Evolutionary conservation across 2,113 vertebrate genomes (phyloP), one percentile per base, ranked within the genome.

Genomic region (Uropsilus gracilis): DNA sequence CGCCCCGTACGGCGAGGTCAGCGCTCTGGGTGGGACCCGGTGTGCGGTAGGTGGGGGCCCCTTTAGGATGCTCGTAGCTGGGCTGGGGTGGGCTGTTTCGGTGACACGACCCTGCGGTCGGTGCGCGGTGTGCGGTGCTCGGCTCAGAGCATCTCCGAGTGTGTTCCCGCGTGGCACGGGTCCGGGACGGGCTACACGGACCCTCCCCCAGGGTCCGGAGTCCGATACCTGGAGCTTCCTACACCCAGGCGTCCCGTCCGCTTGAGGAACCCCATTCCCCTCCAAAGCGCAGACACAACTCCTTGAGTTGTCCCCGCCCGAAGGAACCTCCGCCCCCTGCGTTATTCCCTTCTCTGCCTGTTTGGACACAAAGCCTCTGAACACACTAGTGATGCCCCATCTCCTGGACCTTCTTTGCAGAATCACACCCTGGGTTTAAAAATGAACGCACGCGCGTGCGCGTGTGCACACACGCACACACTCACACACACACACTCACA

Each of bases 291-390:
- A 42, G 84, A 85, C 59, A 11, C 90, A 66, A 92, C 95, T 95
- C 93, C 85, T 73, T 14, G 14, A 66, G n/a, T 72, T 64, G 71
- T 32, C 64, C 61, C 37, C 18, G 26, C 92, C 44, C 4, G 5
- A 42, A 12, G 26, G 39, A 48, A 8, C 55, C 72, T 28, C 34
- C 12, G 4, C 32, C 7, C n/a, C 77, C 66, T 0, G 2, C 11
- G 57, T 75, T 72, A 28, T 68, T 42, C 64, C 76, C 53, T 11
- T 44, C 37, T 53, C 88, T 44, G 83, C 63, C 5, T 69, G 37
- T 64, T 55, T 55, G 83, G 85, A 96, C 96, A 96, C 97, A 97
- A 97, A 97, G 97, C 96, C 93, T 86, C 50, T 44, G 91, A 83
- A 91, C 91, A 83, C 69, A 59, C 69, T 55, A 24, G 86, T 50